Conservation (phyloP, 2,113 vertebrate species). For the Ranitomeya imitator region DNA sequence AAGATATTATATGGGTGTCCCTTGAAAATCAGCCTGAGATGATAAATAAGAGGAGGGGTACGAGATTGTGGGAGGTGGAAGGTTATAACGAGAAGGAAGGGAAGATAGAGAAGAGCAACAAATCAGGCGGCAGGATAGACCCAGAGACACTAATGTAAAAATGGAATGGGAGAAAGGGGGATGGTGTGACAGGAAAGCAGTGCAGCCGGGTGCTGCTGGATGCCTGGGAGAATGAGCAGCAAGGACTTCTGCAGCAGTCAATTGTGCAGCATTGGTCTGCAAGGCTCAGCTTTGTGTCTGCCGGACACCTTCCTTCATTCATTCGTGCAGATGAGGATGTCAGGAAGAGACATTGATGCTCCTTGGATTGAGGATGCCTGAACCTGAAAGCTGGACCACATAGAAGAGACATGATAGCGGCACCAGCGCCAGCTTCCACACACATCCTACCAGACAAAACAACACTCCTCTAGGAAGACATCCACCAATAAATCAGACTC, state of each 20-base stretch:
- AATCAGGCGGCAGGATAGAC: slow-evolving; percentile 48
- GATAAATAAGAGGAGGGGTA: slow-evolving; percentile 38
- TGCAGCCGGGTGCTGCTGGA: slow-evolving; percentile 13
- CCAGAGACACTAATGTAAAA: slow-evolving; percentile 27
- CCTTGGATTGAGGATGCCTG: slow-evolving; percentile 21
- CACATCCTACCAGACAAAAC: slow-evolving; percentile 35
- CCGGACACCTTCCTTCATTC: slow-evolving; percentile 16
- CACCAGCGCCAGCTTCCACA: slow-evolving; percentile 33
- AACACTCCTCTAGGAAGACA: not conserved
- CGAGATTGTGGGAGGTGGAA: slow-evolving; percentile 15
- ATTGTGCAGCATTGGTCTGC: slow-evolving; percentile 24
- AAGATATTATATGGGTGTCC: slow-evolving; percentile 20
- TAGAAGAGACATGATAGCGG: slow-evolving; percentile 29
- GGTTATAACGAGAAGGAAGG: slow-evolving; percentile 7
- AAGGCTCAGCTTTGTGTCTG: slow-evolving; percentile 41
- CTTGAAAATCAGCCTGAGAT: slow-evolving; percentile 9
- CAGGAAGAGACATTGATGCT: slow-evolving; percentile 29
- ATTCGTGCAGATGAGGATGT: slow-evolving; percentile 38
- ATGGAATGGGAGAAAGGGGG: slow-evolving; percentile 16
- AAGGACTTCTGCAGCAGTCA: slow-evolving; percentile 30
- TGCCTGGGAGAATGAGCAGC: slow-evolving; percentile 31
- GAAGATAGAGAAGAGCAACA: slow-evolving; percentile 35
- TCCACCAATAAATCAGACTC: not conserved
- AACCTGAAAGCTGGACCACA: slow-evolving; percentile 21
- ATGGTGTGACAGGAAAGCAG: slow-evolving; percentile 2